Base-by-base conservation (phyloP, 2,113 vertebrate species). In the Paraplagusia blochii region DNA sequence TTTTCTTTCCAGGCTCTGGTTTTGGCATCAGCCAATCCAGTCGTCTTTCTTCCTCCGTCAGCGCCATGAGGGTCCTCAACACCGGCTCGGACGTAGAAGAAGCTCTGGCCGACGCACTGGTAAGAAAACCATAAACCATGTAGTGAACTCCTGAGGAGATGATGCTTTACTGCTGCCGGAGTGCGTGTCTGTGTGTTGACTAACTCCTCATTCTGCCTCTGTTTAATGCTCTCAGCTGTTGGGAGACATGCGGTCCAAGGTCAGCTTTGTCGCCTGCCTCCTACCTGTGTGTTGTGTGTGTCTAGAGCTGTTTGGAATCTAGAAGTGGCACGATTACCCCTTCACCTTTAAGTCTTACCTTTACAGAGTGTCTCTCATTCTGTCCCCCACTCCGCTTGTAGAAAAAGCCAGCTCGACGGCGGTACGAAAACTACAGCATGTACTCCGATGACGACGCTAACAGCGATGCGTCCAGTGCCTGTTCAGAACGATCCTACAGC, bases 161-260 rank as follows among this genome's bases (percentile, higher is more conserved):
- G 45, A 69, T 65, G 56, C 69, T 67, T n/a, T 39, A 52, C 58
- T 56, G 53, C 45, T 58, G 46, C 49, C 65, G 29, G 40, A 55
- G 17, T 79, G 72, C 55, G 48, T 61, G 29, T 58, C 53, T 80
- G 71, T 65, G 53, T 69, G 54, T 72, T 68, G 53, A 79, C 83
- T 86, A 86, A 90, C 75, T 75, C 58, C 48, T 72, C 64, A 43
- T 88, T 86, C 77, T 78, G 72, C 86, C 82, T 87, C 85, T 87
- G 83, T 87, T 93, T 88, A 92, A 93, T 85, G 96, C 95, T 92
- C 86, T 94, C 96, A 98, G 95, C 95, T 98, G 89, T 95, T 98
- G 92, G 95, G 96, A 95, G 96, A 98, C 93, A 95, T 95, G 85
- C 92, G 94, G 87, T 95, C 93, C 78, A 98, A 98, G 95, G 96